Percentiles rank a stretch among this genome's conserved stretches.
Evolutionary conservation across 2,888 invertebrate genomes (phyloP).

Genomic region (Alsophila aescularia): DNA sequence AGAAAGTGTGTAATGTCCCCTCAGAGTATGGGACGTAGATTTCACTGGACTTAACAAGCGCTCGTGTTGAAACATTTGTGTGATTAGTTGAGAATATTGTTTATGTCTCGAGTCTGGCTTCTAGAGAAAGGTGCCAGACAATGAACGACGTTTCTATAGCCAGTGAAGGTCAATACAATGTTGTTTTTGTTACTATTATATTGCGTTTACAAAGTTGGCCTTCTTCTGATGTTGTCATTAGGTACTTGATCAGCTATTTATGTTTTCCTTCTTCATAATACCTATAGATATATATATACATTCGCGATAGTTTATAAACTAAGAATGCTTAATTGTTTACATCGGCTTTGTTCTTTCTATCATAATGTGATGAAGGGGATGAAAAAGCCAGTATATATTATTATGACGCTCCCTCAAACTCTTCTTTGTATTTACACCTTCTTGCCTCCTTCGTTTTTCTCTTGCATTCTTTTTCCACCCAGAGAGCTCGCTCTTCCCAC

Average conservation of each 20-base stretch:
- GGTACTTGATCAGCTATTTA: no score
- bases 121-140: constrained; percentile 13
- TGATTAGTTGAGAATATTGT: constrained; percentile 23
- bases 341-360: no score
- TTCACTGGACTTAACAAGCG: constrained; percentile 52
- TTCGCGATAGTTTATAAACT: no score
- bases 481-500: no score
- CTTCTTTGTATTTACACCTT: no score
- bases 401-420: no score
- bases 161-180: neutral
- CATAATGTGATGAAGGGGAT: no score
- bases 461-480: no score
- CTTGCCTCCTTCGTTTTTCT: no score
- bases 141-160: constrained; percentile 1
- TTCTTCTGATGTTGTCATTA: no score
- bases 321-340: no score
- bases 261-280: neutral
- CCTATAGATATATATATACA: neutral
- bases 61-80: constrained; percentile 25
- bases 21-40: constrained; percentile 53
- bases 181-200: neutral
- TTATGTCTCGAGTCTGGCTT: constrained; percentile 1
- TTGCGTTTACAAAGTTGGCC: neutral
- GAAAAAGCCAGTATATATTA: no score
- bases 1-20: constrained; percentile 68